Evolutionary conservation across 2,113 vertebrate species (phyloP).

Genomic region (Macquaria australasica): DNA sequence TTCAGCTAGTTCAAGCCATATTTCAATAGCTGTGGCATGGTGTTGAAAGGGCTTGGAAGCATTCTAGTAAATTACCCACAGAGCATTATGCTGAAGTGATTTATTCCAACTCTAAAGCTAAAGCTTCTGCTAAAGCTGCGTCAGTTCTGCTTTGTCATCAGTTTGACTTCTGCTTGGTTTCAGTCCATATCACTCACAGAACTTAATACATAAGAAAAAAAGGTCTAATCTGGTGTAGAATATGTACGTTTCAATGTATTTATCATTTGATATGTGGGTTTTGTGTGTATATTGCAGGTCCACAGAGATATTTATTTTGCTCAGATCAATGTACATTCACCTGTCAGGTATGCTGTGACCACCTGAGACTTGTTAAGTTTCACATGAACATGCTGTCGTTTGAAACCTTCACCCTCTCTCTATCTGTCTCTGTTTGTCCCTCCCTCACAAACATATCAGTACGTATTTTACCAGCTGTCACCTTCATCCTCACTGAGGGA

Average conservation of each 20-base stretch:
- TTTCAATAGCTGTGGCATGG: constrained; percentile 40
- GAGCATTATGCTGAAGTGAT: constrained; percentile 60
- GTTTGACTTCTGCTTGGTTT: constrained; percentile 34
- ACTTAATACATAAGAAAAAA: neutral
- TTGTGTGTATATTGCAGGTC: neutral
- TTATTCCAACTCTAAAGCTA: constrained; percentile 53
- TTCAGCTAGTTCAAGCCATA: constrained; percentile 50
- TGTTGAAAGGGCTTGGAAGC: constrained; percentile 36
- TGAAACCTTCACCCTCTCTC: neutral
- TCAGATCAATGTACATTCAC: neutral
- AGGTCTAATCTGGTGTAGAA: neutral
- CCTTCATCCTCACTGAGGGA: constrained; percentile 71
- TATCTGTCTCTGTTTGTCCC: constrained; percentile 12
- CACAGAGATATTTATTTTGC: neutral
- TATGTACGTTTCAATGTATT: neutral
- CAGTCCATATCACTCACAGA: neutral
- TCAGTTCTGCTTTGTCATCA: constrained; percentile 68
- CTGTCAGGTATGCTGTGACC: neutral
- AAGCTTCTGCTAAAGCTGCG: constrained; percentile 42
- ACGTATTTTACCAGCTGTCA: constrained; percentile 78
- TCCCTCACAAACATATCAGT: constrained; percentile 22
- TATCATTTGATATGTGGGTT: neutral
- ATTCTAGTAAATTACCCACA: constrained; percentile 59
- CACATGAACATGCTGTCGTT: neutral
- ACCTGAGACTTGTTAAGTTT: neutral